Conservation (phyloP, 2,888 invertebrate genomes). For the Perithous albicinctus region DNA sequence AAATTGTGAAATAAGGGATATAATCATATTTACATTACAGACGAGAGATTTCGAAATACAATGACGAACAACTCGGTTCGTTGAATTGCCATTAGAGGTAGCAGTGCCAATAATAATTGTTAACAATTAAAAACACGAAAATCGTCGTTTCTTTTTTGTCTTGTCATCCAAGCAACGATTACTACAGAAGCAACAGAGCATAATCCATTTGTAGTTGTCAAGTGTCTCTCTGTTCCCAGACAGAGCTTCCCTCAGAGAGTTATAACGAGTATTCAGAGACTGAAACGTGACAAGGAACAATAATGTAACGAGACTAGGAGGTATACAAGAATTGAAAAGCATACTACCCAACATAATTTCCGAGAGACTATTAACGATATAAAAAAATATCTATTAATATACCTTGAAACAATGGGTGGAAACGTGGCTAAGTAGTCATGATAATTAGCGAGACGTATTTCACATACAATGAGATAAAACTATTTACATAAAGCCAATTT, state of each 20-base stretch:
- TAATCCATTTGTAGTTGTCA: neutral
- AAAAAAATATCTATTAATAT: neutral
- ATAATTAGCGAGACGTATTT: neutral
- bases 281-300: neutral
- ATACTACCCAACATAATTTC: neutral
- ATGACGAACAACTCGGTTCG: no score
- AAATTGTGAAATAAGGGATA: no score
- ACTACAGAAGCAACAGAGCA: neutral
- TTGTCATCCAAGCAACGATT: neutral
- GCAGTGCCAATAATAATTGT: no score
- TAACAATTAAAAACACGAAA: neutral
- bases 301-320: neutral
- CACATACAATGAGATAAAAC: neutral
- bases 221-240: neutral
- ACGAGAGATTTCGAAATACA: no score
- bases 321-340: neutral
- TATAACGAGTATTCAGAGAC: slow-evolving; percentile 32
- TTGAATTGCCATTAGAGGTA: no score
- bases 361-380: slow-evolving; percentile 25
- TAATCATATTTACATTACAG: no score
- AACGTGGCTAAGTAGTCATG: neutral
- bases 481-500: neutral
- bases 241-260: neutral
- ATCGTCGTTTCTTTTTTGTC: neutral
- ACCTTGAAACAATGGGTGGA: neutral